Base-by-base conservation (phyloP, 2,888 invertebrate genomes). In the Patella ulyssiponensis region DNA sequence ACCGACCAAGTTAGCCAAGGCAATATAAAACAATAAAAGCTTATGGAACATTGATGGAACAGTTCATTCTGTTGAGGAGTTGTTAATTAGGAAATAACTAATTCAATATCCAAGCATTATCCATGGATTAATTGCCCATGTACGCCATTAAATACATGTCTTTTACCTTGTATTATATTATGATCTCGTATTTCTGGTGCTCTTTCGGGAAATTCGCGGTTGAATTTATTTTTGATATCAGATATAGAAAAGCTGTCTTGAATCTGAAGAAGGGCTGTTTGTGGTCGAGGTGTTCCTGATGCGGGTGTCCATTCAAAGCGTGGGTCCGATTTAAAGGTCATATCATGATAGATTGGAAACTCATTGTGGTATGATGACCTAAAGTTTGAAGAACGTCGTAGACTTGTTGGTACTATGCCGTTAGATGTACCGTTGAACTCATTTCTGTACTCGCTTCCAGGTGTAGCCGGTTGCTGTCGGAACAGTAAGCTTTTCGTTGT, bases 181-280 rank as follows among this genome's bases (percentile, higher is more conserved):
- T 90, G 89, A 70, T 86, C 82, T 76, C 91, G 78, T n/a, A 91
- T 84, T 77, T 91, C 90, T 9, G 90, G 89, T 77, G 87, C 86
- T 51, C 56, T 80, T 81, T 90, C 91, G 7, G 84, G 86, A 79
- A 90, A 90, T 44, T 80, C 77, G 7, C 75, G n/a, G 75, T 90
- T 88, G 81, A 91, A 90, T 33, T 85, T 82, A 70, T 80, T 81
- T 52, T 86, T 82, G 7, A 86, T 84, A 2, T 85, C 82, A 2
- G 89, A 84, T 78, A 90, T 90, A 69, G 82, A 82, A 84, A 90
- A 91, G n/a, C 81, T 81, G 80, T 91, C 85, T 81, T 91, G 91
- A 27, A 91, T 80, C 1, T 86, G 73, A 0, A 88, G 80, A 14
- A 91, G 84, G 23, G 80, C 82, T 1, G 88, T 85, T 80, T 90